phyloP scores from a whole-genome alignment of 2,797 vertebrate genomes.

The Phrynocephalus vlangalii region DNA sequence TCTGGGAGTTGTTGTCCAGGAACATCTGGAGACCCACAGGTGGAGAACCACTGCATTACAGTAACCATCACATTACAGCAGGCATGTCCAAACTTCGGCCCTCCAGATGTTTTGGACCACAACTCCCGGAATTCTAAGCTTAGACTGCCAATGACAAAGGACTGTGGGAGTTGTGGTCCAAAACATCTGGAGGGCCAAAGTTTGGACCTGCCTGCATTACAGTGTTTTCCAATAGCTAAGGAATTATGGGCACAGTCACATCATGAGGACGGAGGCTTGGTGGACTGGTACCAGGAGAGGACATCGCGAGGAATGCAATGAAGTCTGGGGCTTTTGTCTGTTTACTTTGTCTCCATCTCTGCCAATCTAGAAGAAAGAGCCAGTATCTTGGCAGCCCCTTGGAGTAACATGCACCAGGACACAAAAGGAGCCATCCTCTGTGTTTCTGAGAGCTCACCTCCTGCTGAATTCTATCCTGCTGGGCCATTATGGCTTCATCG shows the following conservation, averaged over 20 bases:
- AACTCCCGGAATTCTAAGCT: too few relatives aligned
- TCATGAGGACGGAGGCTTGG: too few relatives aligned
- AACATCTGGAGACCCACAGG: too few relatives aligned
- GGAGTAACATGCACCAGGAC: background rate
- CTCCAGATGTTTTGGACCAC: too few relatives aligned
- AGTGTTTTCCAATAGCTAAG: background rate
- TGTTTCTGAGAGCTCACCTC: constrained; percentile 76
- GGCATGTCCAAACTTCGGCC: too few relatives aligned
- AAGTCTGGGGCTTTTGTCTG: background rate
- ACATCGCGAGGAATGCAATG: background rate
- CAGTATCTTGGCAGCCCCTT: background rate
- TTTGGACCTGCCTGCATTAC: too few relatives aligned
- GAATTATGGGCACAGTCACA: background rate
- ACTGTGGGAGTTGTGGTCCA: too few relatives aligned
- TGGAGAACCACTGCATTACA: too few relatives aligned
- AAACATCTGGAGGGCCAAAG: too few relatives aligned
- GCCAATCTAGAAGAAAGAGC: background rate
- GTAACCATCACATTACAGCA: too few relatives aligned
- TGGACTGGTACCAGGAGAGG: background rate
- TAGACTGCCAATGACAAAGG: too few relatives aligned
- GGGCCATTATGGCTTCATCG: constrained; percentile 95
- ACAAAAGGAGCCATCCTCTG: background rate
- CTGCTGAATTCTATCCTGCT: constrained; percentile 95
- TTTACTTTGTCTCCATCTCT: background rate
- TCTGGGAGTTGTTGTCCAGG: too few relatives aligned